Evolutionary conservation across 2,888 invertebrate species (phyloP).

Genomic region (Arctia plantaginis): DNA sequence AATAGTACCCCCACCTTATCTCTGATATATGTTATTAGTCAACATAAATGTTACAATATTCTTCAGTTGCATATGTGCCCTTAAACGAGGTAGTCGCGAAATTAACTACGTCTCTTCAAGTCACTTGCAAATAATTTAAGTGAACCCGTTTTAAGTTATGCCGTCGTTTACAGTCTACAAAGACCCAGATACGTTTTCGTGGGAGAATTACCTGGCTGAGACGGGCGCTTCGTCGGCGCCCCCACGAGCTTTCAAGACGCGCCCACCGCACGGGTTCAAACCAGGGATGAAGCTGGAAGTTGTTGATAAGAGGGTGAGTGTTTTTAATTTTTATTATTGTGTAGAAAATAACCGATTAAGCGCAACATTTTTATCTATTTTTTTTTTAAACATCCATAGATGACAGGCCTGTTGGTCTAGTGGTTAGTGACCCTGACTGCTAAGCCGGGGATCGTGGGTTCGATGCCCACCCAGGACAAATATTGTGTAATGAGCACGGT

Average conservation of each 20-base stretch:
- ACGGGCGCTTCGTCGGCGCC: slow-evolving; percentile 92
- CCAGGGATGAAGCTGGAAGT: slow-evolving; percentile 95
- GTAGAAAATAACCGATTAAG: too few species aligned
- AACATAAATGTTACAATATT: too few species aligned
- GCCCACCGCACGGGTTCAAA: slow-evolving; percentile 92
- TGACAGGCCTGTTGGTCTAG: too few species aligned
- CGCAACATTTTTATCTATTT: too few species aligned
- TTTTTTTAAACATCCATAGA: too few species aligned
- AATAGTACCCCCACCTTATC: too few species aligned
- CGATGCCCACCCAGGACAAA: too few species aligned
- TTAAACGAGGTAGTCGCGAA: not conserved
- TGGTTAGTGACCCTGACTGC: too few species aligned
- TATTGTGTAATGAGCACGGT: too few species aligned
- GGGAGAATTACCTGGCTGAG: slow-evolving; percentile 93
- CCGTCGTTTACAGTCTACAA: slow-evolving; percentile 86
- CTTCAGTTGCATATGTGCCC: too few species aligned
- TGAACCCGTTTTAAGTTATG: not conserved
- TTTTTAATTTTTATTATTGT: not conserved
- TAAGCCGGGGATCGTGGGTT: too few species aligned
- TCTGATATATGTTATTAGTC: too few species aligned
- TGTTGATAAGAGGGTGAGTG: slow-evolving; percentile 91
- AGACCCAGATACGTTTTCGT: slow-evolving; percentile 91
- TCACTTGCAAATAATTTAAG: not conserved
- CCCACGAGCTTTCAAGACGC: slow-evolving; percentile 92
- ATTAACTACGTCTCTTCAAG: not conserved